Conservation (phyloP, 2,797 vertebrate species). For the Cynodonichthys magdalenae region DNA sequence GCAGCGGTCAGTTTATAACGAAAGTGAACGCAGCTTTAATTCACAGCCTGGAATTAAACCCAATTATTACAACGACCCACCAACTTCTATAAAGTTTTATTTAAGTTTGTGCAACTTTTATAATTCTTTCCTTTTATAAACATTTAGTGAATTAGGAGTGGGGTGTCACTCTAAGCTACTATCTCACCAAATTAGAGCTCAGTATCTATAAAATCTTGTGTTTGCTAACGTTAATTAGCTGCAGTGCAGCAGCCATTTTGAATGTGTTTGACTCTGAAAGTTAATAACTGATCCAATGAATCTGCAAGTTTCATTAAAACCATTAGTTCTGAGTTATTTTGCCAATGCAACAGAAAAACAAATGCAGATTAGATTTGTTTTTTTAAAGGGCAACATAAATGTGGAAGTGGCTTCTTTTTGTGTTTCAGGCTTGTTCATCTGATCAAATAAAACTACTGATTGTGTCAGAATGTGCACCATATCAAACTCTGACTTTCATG, state of each 20-base stretch:
- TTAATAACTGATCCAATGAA: too few relatives aligned
- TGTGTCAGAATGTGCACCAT: not conserved
- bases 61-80: not conserved
- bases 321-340: too few relatives aligned
- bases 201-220: too few relatives aligned
- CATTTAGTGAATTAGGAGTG: not conserved
- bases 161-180: too few relatives aligned
- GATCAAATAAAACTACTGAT: not conserved
- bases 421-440: not conserved
- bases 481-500: constrained; percentile 41
- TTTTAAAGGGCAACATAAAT: not conserved
- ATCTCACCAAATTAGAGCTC: too few relatives aligned
- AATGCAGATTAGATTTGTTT: not conserved
- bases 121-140: not conserved
- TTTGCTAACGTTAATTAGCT: too few relatives aligned
- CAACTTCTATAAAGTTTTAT: not conserved
- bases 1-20: not conserved
- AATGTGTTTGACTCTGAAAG: too few relatives aligned
- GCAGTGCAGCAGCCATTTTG: too few relatives aligned
- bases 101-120: not conserved
- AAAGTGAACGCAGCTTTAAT: not conserved
- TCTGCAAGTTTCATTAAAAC: too few relatives aligned
- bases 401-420: not conserved
- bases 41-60: not conserved
- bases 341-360: too few relatives aligned